Conservation (phyloP, 1,140 invertebrate genomes). For the Caenorhabditis briggsae region DNA sequence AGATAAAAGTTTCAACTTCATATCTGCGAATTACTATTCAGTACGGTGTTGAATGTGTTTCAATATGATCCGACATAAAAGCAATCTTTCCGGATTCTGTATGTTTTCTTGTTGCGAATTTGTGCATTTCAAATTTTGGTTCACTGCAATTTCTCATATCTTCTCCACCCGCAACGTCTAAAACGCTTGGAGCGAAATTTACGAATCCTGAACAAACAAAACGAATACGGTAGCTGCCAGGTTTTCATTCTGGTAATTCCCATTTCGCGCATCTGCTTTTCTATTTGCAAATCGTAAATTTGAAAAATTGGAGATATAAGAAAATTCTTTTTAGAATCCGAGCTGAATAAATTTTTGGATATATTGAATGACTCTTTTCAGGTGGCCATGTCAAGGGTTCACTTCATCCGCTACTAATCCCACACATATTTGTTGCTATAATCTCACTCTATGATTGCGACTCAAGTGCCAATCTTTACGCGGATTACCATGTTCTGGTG, state of each 20-base stretch:
- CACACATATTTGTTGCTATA: slow-evolving; percentile 38
- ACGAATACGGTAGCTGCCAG: neutral
- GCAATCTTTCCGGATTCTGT: too few relatives aligned
- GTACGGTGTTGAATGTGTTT: too few relatives aligned
- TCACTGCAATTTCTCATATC: neutral
- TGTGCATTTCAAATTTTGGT: neutral
- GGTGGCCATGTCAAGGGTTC: slow-evolving; percentile 48
- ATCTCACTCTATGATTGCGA: neutral
- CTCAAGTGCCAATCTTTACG: slow-evolving; percentile 14
- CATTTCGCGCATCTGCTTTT: neutral
- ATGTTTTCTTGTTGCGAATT: neutral
- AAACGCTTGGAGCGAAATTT: slow-evolving; percentile 35
- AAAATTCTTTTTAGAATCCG: neutral
- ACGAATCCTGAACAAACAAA: neutral
- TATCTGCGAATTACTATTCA: too few relatives aligned
- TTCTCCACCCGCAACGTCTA: neutral
- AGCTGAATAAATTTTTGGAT: neutral
- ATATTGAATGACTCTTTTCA: neutral
- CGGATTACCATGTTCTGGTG: neutral
- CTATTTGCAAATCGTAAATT: slow-evolving; percentile 45
- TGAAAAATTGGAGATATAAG: neutral
- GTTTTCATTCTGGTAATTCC: neutral
- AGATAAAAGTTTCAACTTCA: too few relatives aligned
- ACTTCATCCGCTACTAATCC: slow-evolving; percentile 29
- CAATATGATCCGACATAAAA: too few relatives aligned